Base-by-base conservation (phyloP, 2,888 invertebrate species). In the Pseudolycoriella hygida region DNA sequence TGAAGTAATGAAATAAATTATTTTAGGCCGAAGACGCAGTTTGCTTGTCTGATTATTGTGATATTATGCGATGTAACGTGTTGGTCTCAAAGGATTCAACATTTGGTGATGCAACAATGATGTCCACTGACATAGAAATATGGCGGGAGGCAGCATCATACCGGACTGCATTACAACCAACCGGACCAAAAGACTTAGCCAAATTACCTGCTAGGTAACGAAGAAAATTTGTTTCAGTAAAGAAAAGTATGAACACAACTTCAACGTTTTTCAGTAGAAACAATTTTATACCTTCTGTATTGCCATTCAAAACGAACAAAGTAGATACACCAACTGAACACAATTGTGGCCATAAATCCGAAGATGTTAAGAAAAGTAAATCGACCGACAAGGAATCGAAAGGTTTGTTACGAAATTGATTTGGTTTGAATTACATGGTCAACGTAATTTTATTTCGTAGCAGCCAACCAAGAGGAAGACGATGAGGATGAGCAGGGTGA, bases 51-150 rank as follows among this genome's bases (percentile, higher is more conserved):
- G 89, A 92, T 65, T 92, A 84, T 68, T 94, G 93, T 72, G 92
- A 93, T 68, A 86, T 93, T 56, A 89, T 93, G 82, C 77, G 93
- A 54, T 93, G 93, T 66, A 88, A 90, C 62, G 87, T 92, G 44
- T 69, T 89, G 54, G 72, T 79, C 52, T 77, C 80, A 49, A 79
- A 83, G 59, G 82, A 83, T 50, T 68, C 70, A 43, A 71, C 67
- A 49, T 70, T 75, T 51, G 78, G 77, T 50, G 76, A 76, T 55
- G 72, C 74, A 40, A 74, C 71, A 50, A 71, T 74, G 17, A 72
- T 78, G 17, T 75, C 73, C 56, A 86, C 86, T 6, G 86, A 86
- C 56, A 75, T 86, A 51, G 85, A 86, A 68, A 77, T 86, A 49
- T 87, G 86, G 86, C 76, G 81, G 53, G 85, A 85, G 60, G 72